These are phyloP conservation scores for Cinclus cinclus DNA, from an alignment of 2,113 vertebrate species.

Conservation along the genomic window DNA sequence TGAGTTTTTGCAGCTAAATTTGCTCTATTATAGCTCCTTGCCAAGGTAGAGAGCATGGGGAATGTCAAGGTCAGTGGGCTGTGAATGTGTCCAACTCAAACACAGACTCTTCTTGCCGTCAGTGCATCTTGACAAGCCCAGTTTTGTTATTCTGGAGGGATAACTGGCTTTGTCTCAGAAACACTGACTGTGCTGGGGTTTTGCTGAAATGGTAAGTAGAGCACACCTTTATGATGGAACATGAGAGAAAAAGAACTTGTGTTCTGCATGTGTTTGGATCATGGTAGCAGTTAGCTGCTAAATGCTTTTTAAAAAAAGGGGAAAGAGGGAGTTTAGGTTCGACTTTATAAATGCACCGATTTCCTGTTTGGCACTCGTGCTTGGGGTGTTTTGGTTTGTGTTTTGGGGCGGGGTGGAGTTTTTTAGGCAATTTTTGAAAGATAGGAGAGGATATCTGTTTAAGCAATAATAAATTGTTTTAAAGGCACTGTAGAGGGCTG, in stretches of 20 bases:
- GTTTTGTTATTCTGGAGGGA: not conserved
- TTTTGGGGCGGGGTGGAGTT: too few species aligned
- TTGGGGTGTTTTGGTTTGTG: not conserved
- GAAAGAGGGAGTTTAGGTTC: not conserved
- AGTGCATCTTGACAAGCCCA: constrained; percentile 26
- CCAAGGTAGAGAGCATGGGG: not conserved
- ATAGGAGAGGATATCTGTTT: not conserved
- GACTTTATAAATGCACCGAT: not conserved
- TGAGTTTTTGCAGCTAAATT: not conserved
- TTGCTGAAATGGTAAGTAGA: constrained; percentile 9
- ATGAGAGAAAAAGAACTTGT: not conserved
- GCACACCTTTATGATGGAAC: not conserved
- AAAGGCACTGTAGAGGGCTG: not conserved
- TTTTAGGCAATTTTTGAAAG: not conserved
- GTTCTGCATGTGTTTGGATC: constrained; percentile 1
- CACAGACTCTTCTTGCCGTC: not conserved
- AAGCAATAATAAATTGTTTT: not conserved
- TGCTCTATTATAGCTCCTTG: not conserved
- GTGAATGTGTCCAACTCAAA: not conserved
- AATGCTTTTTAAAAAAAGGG: not conserved
- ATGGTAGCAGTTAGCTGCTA: not conserved
- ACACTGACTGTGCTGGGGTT: not conserved
- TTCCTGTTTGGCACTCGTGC: not conserved
- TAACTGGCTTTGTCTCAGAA: constrained; percentile 38
- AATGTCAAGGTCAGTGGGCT: not conserved